A percentile compares a stretch with the other conserved stretches of the same genome.
Conservation (phyloP, 2,797 vertebrate species). For the Pteropus rufus region DNA sequence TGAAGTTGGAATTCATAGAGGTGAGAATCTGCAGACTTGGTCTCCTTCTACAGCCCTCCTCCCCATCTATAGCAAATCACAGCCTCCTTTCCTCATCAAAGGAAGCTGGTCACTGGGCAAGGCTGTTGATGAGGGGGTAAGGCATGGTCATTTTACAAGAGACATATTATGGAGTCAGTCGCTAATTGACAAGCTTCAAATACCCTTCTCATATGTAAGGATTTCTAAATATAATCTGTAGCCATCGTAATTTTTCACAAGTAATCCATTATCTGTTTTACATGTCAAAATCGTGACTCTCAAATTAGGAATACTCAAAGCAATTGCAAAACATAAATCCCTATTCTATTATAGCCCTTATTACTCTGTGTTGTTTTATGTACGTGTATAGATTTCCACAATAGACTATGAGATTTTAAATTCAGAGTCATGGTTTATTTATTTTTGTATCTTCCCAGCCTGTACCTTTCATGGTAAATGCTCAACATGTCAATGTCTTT, state of each 20-base stretch:
- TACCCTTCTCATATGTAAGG: background rate
- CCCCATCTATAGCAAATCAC: background rate
- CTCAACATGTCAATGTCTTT: background rate
- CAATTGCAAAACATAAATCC: background rate
- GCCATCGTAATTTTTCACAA: slow-evolving; percentile 7
- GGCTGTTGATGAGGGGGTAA: background rate
- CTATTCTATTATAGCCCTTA: background rate
- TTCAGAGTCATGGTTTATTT: background rate
- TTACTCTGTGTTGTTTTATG: background rate
- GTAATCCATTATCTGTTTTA: background rate
- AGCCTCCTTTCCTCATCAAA: background rate
- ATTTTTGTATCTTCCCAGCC: background rate
- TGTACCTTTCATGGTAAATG: background rate
- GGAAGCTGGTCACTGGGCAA: background rate
- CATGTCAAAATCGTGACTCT: background rate
- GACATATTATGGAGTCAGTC: background rate
- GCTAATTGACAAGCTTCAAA: background rate
- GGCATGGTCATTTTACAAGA: background rate
- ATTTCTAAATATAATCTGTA: background rate
- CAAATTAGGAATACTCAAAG: background rate
- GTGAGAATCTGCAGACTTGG: background rate
- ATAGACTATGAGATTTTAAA: background rate
- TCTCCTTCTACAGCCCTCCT: no score
- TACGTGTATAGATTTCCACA: background rate
- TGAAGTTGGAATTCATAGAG: background rate